Evolutionary conservation across 2,888 invertebrate genomes (phyloP), one percentile per base, ranked within the genome.

Genomic region (Zelleria hepariella): DNA sequence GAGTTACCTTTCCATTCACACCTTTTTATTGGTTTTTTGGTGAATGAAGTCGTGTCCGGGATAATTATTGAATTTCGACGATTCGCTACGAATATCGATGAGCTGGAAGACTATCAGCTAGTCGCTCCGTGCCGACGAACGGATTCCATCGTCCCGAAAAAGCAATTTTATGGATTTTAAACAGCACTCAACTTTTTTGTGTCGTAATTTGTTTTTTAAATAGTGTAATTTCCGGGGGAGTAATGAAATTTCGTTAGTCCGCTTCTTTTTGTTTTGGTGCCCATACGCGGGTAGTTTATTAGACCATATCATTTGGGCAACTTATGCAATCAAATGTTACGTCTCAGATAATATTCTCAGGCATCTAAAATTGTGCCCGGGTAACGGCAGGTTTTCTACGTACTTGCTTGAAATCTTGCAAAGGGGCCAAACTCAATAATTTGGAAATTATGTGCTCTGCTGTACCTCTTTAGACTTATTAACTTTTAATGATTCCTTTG

Each of bases 21-120:
- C 87, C 82, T 88, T 88, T 88, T 88, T 88, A 77, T 73, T 63
- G 68, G 68, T 68, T 79, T 86, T 86, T 82, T 82, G 78, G 77
- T 86, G 85, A 87, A 86, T 86, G 87, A 85, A 87, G 85, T 88
- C 87, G 86, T 88, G 86, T 87, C 83, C 80, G 81, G 79, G 84
- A 85, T 88, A 87, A 88, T 88, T 86, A 88, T 87, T 86, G 81
- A 88, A 86, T 86, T 86, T 87, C 80, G 76, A 80, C 82, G 82
- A 88, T 88, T 88, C 87, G 88, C 80, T 82, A 85, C 88, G 88
- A 88, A 86, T 84, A 88, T 88, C 85, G 87, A 86, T 83, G 83
- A 79, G 83, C 84, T 86, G 88, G 87, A 87, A 86, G 86, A 85
- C 78, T 65, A 76, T 80, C 79, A 76, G 81, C 76, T 80, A 80